Evolutionary conservation across 53 echinoderm and acorn worm genomes (phyloP).

Genomic region (Stichopus horrens): DNA sequence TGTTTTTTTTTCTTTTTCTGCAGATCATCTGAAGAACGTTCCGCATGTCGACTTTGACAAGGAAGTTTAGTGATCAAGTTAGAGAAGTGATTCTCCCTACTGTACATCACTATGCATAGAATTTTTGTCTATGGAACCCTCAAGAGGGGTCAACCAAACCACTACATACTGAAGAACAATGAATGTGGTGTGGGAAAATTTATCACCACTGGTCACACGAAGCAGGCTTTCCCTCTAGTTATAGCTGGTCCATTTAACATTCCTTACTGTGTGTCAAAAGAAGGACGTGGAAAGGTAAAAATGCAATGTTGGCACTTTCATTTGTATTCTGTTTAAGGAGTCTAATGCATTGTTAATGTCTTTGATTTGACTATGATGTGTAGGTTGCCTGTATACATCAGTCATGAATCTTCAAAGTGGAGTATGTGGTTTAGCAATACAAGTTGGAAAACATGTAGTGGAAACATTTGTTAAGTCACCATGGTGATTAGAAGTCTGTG

Average conservation of each 20-base stretch:
- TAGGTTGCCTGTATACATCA: too few relatives aligned
- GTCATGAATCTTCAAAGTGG: too few relatives aligned
- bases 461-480: too few relatives aligned
- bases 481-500: too few relatives aligned
- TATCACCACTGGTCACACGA: slow-evolving; percentile 61
- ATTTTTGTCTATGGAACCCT: slow-evolving; percentile 94
- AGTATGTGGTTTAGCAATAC: too few relatives aligned
- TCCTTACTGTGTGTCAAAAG: slow-evolving; percentile 73
- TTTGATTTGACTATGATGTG: too few relatives aligned
- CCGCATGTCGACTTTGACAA: too few relatives aligned
- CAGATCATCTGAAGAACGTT: neutral
- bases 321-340: neutral
- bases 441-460: too few relatives aligned
- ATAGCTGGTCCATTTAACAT: slow-evolving; percentile 74
- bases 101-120: slow-evolving; percentile 30
- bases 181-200: slow-evolving; percentile 56
- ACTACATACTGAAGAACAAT: slow-evolving; percentile 43
- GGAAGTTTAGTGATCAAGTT: too few relatives aligned
- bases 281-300: slow-evolving; percentile 69
- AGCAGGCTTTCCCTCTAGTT: slow-evolving; percentile 70
- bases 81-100: too few relatives aligned
- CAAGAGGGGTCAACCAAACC: slow-evolving; percentile 81
- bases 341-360: neutral
- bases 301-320: neutral
- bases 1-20: neutral